These are phyloP conservation scores for Sylvilagus bachmani DNA, from an alignment of 2,113 vertebrate species.

Conservation along the genomic window DNA sequence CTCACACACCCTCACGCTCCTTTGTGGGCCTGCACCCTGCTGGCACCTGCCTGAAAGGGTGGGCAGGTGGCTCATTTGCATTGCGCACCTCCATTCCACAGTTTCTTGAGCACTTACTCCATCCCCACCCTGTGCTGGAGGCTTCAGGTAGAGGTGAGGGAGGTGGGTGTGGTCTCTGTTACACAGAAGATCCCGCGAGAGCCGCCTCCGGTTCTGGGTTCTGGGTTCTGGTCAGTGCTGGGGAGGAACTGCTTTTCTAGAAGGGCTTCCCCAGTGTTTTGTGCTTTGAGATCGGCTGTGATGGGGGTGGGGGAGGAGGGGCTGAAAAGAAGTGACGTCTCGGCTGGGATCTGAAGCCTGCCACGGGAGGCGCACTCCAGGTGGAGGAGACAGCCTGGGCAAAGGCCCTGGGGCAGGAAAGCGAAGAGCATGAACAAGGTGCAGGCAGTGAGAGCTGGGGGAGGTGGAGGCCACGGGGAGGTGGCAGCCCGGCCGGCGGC, in stretches of 20 bases:
- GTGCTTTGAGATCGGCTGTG: not conserved
- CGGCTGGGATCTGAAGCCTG: not conserved
- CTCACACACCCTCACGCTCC: fast-evolving
- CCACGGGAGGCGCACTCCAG: not conserved
- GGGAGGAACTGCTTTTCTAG: not conserved
- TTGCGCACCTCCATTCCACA: not conserved
- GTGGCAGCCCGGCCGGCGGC: not conserved
- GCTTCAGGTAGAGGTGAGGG: not conserved
- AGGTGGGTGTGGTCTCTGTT: fast-evolving
- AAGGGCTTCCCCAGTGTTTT: not conserved
- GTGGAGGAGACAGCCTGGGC: not conserved
- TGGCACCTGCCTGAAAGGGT: no score
- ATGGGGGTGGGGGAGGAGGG: not conserved
- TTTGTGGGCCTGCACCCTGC: no score
- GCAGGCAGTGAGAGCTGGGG: not conserved
- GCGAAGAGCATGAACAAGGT: not conserved
- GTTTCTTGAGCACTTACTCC: not conserved
- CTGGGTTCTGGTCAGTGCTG: not conserved
- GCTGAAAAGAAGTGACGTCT: not conserved
- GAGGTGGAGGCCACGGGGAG: not conserved
- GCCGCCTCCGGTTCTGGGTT: not conserved
- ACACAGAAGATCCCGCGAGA: not conserved
- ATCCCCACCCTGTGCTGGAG: not conserved
- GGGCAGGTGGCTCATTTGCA: not conserved
- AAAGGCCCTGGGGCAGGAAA: not conserved